Evolutionary conservation across 2,797 vertebrate species (phyloP), one percentile per base, ranked within the genome.

Genomic region (Cossypha niveicapilla): DNA sequence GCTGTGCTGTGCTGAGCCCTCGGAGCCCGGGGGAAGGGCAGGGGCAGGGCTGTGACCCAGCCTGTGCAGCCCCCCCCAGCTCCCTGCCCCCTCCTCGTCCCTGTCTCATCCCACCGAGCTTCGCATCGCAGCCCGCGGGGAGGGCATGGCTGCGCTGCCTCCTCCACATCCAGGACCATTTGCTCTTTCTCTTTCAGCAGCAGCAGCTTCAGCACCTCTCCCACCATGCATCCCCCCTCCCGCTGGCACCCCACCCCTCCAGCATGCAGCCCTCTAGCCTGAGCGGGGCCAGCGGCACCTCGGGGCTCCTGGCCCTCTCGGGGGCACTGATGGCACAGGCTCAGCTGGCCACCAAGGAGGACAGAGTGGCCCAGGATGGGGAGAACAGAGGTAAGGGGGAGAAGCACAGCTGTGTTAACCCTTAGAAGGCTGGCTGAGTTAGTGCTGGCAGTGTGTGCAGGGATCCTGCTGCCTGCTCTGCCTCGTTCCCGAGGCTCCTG

Each of bases 151-250:
- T 80, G 54, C 0, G 4, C 80, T 4, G 8, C 15, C 84, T 63
- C 63, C 73, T 44, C 51, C 5, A 3, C 6, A 18, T 10, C 18
- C 13, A 47, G 74, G n/a, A 62, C 72, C 42, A 0, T 86, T 76
- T 86, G 66, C 67, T 72, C 61, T 89, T 96, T 90, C 83, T 90
- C 87, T 88, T 97, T 96, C 97, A 99, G 98, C 99, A 99, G 98
- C 99, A 99, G 98, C 99, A 99, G 98, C 98, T 99, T 97, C 99
- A 99, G 97, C 99, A 99, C 79, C 98, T 99, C 96, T 99, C 99
- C 93, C 99, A 99, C 95, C 99, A 99, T 4, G 94, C 98, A 39
- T 98, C 98, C 32, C 98, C 98, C 3, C 97, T 99, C 80, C 98
- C 98, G 15, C 98, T 99, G 96, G 96, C 98, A 1, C 97, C 98